phyloP scores from a whole-genome alignment of 1,140 invertebrate species.

The Neomicropteryx cornuta region DNA sequence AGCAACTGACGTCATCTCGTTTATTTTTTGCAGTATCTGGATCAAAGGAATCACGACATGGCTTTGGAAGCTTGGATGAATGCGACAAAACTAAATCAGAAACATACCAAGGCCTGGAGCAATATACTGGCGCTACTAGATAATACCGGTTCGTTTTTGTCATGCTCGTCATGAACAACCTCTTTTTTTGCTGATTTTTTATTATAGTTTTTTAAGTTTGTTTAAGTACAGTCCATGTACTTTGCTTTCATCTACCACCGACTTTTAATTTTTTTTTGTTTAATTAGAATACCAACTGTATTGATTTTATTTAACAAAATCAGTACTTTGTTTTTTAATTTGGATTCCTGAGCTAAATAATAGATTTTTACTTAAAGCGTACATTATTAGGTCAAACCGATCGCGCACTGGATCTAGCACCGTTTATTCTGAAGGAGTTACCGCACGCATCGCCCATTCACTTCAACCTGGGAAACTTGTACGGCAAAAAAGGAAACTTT shows the following conservation, averaged over 20 bases:
- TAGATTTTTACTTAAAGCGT: conserved; percentile 6
- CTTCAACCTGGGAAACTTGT: conserved; percentile 80
- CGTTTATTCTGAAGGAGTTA: conserved; percentile 54
- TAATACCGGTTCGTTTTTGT: conserved; percentile 49
- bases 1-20: conserved; percentile 7
- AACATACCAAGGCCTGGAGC: conserved; percentile 78
- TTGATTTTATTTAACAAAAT: conserved; percentile 11
- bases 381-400: conserved; percentile 43
- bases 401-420: conserved; percentile 56
- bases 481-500: conserved; percentile 71
- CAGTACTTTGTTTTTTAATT: conserved; percentile 4
- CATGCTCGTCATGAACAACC: not conserved
- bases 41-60: conserved; percentile 37
- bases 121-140: conserved; percentile 84
- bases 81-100: conserved; percentile 65
- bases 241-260: not conserved
- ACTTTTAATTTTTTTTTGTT: not conserved
- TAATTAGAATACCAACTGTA: not conserved
- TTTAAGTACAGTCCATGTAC: not conserved
- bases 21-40: conserved; percentile 41
- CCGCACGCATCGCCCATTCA: conserved; percentile 63
- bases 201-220: not conserved
- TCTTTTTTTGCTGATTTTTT: not conserved
- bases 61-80: conserved; percentile 65
- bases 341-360: conserved; percentile 5